Evolutionary conservation across 1,140 invertebrate species (phyloP), one percentile per base, ranked within the genome.

Genomic region (Sinella curviseta): DNA sequence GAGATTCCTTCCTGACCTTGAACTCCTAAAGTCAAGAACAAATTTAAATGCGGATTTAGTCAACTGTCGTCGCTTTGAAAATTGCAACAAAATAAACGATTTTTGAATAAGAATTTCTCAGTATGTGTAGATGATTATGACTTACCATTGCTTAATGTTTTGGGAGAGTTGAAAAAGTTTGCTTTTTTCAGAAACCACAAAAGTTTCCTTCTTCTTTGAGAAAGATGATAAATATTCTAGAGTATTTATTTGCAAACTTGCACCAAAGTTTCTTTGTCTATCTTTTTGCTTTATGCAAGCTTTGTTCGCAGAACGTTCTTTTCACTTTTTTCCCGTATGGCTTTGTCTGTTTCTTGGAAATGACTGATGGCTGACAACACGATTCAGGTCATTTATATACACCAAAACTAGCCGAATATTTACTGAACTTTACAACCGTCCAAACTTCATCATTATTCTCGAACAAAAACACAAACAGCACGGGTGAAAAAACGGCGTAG

Each of bases 1-100:
- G 76, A 54, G 76, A 78, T 67, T 81, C 80, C 35, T 33, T 36
- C n/a, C 80, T 67, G 35, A 81, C 76, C 36, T 81, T 81, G 80
- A 74, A 81, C 77, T 81, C 80, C 80, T 80, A 39, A 33, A 70
- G 20, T 17, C 36, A 76, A 76, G 33, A 76, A 70, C 33, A 65
- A 0, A 39, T 36, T 54, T 26, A 55, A 30, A 17, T 36, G 26
- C 3, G 26, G 24, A 17, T 17, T 65, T 65, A 65, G 26, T 26
- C 57, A n/a, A 65, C 26, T 65, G 26, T 48, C 39, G 20, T 20
- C 39, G 39, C 39, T n/a, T n/a, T n/a, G n/a, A n/a, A n/a, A n/a
- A n/a, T n/a, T n/a, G n/a, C n/a, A n/a, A n/a, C n/a, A n/a, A n/a
- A 48, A 48, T 12, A 60, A 60, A 17, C 2, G 8, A 31, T 70